phyloP scores from a whole-genome alignment of 2,113 vertebrate species.

The Myodes glareolus region DNA sequence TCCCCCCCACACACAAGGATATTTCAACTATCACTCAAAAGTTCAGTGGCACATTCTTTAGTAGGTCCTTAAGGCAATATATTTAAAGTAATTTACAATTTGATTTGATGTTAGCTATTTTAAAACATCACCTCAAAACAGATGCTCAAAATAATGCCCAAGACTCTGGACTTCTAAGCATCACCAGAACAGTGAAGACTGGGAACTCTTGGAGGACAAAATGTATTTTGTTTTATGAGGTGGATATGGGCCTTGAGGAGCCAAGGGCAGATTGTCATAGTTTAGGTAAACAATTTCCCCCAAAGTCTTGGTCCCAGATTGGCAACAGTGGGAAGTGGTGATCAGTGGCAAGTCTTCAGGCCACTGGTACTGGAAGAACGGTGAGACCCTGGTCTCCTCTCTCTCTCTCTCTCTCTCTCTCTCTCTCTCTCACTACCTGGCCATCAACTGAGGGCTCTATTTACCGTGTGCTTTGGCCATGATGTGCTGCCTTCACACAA shows the following conservation, averaged over 20 bases:
- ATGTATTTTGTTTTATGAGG: not conserved
- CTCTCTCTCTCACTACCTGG: not conserved
- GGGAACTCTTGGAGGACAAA: not conserved
- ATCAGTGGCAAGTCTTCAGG: not conserved
- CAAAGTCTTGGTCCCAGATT: not conserved
- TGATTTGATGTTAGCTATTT: conserved; percentile 73
- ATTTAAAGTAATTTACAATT: conserved; percentile 78
- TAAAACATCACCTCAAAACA: conserved; percentile 71
- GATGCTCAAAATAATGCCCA: conserved; percentile 58
- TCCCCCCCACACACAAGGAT: no score
- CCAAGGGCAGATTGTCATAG: not conserved
- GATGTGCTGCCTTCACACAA: not conserved
- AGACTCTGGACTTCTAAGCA: not conserved
- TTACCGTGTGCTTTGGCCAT: not conserved
- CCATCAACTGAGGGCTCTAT: not conserved
- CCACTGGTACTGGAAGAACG: not conserved
- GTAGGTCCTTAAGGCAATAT: conserved; percentile 89
- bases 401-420: not conserved
- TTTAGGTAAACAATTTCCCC: not conserved
- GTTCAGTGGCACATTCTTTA: no score
- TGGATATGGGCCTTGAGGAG: not conserved
- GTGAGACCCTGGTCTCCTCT: not conserved
- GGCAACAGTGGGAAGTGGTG: not conserved
- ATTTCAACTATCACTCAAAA: no score
- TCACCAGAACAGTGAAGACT: not conserved